These are phyloP conservation scores for Tenrec ecaudatus DNA, from an alignment of 2,113 vertebrate genomes.

Conservation along the genomic window DNA sequence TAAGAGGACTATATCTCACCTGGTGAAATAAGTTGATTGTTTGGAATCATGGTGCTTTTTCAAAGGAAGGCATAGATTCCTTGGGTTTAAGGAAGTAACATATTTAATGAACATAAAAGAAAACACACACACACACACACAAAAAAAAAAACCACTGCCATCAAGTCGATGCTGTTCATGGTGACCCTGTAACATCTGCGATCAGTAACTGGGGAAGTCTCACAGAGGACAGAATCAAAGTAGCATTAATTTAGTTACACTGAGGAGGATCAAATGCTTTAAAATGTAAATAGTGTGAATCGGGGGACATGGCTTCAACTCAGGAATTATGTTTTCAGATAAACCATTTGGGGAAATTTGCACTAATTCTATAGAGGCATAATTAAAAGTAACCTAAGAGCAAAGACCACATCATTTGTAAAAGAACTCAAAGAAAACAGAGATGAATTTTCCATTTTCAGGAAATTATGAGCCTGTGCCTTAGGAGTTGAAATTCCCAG, in stretches of 20 bases:
- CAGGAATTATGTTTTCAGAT: constrained; percentile 48
- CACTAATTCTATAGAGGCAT: constrained; percentile 73
- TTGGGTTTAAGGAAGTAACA: constrained; percentile 57
- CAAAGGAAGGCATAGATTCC: constrained; percentile 12
- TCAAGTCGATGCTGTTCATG: no score
- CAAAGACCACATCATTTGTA: constrained; percentile 35
- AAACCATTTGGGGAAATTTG: constrained; percentile 61
- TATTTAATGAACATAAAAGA: constrained; percentile 29
- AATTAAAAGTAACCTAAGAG: constrained; percentile 78
- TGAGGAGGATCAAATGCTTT: constrained; percentile 47
- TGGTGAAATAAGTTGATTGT: constrained; percentile 22
- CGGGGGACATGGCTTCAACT: constrained; percentile 25
- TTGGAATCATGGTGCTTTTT: constrained; percentile 15
- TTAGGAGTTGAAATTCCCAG: not conserved
- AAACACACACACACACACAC: no score
- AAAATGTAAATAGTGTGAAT: constrained; percentile 69
- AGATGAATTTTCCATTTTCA: constrained; percentile 58
- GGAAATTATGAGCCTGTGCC: not conserved
- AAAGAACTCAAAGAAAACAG: constrained; percentile 57
- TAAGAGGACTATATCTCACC: not conserved
- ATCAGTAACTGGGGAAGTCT: constrained; percentile 57
- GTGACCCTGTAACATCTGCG: constrained; percentile 17
- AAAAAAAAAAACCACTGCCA: no score
- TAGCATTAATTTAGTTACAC: constrained; percentile 57
- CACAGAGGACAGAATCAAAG: constrained; percentile 51